Conservation (phyloP, 2,113 vertebrate genomes). For the Trichechus manatus region DNA sequence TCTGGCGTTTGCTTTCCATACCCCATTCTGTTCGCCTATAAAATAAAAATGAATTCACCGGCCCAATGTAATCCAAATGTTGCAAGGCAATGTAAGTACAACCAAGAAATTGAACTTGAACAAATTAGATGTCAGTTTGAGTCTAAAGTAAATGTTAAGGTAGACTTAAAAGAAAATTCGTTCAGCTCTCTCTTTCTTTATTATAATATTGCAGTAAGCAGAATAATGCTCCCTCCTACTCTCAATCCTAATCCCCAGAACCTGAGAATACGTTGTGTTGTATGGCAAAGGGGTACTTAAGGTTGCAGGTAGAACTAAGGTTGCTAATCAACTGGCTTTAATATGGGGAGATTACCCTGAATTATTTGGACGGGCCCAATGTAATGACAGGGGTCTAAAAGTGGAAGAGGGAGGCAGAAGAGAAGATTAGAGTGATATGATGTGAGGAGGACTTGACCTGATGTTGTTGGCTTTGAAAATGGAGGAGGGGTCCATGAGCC, state of each 20-base stretch:
- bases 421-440: background rate
- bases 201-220: background rate
- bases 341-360: background rate
- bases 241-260: background rate
- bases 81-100: background rate
- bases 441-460: background rate
- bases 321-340: background rate
- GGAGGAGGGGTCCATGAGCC: background rate
- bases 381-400: background rate
- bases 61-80: background rate
- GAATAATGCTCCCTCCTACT: background rate
- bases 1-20: background rate
- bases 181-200: background rate
- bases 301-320: background rate
- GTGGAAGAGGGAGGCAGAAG: background rate
- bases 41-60: slow-evolving; percentile 26
- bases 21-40: background rate
- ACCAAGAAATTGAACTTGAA: background rate
- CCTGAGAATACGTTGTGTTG: background rate
- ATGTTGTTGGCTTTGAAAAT: background rate
- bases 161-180: slow-evolving; percentile 45
- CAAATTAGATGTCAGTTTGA: slow-evolving; percentile 22
- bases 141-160: slow-evolving; percentile 5
- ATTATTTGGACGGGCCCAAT: background rate
- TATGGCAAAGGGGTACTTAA: background rate